A percentile compares a stretch with the other conserved stretches of the same genome.
Conservation (phyloP, 2,113 vertebrate species). For the Sceloporus tristichus region DNA sequence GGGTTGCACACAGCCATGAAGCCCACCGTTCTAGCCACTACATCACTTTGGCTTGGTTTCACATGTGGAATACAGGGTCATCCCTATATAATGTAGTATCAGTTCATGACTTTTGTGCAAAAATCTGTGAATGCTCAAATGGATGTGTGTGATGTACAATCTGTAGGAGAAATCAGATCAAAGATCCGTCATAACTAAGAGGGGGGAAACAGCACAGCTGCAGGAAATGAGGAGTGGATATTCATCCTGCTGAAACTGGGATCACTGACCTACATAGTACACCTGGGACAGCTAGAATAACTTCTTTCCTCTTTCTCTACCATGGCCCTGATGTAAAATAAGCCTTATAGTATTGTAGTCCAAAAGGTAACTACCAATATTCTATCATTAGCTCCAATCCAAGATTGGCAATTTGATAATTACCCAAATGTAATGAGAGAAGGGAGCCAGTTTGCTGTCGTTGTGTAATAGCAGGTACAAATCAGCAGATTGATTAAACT, state of each 20-base stretch:
- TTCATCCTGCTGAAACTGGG: background rate
- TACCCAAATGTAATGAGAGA: background rate
- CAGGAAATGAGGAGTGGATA: background rate
- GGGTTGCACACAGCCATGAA: background rate
- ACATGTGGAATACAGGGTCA: too few species aligned
- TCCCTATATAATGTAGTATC: background rate
- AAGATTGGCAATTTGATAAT: background rate
- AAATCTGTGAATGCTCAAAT: background rate
- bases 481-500: too few species aligned
- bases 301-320: background rate
- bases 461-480: background rate
- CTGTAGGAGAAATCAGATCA: background rate
- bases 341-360: too few species aligned
- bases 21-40: background rate
- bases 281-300: background rate
- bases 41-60: background rate
- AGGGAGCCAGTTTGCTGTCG: background rate
- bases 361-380: too few species aligned
- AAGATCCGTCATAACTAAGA: background rate
- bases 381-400: background rate
- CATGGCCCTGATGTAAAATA: too few species aligned
- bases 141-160: background rate
- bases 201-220: background rate
- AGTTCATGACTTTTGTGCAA: background rate
- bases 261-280: background rate